These are phyloP conservation scores for Columba janthina DNA, from an alignment of 2,113 vertebrate species.

Conservation along the genomic window DNA sequence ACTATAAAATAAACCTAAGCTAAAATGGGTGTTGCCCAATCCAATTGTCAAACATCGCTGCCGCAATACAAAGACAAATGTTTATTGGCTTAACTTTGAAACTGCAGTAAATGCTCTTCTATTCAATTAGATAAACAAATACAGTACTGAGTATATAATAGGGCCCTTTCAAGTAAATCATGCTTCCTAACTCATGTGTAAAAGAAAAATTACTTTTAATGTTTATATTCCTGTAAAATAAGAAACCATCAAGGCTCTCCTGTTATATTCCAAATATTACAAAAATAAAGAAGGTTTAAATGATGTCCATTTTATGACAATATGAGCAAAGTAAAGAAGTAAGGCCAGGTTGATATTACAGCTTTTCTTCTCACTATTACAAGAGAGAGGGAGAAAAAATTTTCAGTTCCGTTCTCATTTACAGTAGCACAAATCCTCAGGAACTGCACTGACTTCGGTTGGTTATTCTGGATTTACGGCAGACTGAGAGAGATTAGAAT, in stretches of 20 bases:
- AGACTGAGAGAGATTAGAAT: conserved; percentile 44
- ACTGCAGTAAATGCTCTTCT: conserved; percentile 57
- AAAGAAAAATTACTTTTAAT: conserved; percentile 52
- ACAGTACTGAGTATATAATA: conserved; percentile 56
- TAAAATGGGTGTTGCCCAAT: conserved; percentile 49
- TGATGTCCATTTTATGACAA: not conserved
- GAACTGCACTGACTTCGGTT: conserved; percentile 39
- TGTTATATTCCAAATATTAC: not conserved
- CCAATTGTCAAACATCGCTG: conserved; percentile 21
- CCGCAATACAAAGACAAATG: conserved; percentile 54
- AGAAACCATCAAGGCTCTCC: conserved; percentile 35
- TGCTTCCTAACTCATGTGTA: conserved; percentile 57
- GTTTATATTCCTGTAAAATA: conserved; percentile 60
- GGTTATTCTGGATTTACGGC: conserved; percentile 20
- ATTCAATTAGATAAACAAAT: conserved; percentile 69
- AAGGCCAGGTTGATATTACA: not conserved
- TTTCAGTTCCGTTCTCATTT: conserved; percentile 31
- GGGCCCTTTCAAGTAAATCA: conserved; percentile 65
- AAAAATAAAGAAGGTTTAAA: not conserved
- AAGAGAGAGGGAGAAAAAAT: not conserved
- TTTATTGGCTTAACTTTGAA: conserved; percentile 63
- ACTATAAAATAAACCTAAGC: conserved; percentile 36
- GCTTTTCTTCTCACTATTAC: conserved; percentile 1
- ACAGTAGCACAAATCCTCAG: conserved; percentile 51
- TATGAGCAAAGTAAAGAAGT: not conserved